Conservation (phyloP, 2,113 vertebrate species). For the Gopherus flavomarginatus region DNA sequence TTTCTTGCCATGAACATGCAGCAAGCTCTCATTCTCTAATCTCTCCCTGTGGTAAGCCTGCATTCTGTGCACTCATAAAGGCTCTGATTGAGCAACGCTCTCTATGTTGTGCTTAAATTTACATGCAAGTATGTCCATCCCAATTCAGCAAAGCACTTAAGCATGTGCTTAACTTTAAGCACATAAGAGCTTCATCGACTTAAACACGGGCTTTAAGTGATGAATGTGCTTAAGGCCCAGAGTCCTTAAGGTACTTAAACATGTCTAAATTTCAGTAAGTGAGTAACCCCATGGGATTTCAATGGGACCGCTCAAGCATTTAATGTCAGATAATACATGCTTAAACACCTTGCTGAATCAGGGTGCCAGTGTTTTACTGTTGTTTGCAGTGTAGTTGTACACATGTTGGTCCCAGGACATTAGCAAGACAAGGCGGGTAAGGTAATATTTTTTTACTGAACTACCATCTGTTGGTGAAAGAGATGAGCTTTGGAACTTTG, state of each 20-base stretch:
- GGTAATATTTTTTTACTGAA: neutral
- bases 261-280: neutral
- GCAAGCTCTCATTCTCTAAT: neutral
- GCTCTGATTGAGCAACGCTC: neutral
- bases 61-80: neutral
- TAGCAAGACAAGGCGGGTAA: neutral
- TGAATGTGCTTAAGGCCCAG: neutral
- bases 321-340: neutral
- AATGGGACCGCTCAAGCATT: neutral
- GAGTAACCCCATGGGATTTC: neutral
- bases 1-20: neutral
- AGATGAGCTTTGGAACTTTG: too few species aligned
- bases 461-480: neutral
- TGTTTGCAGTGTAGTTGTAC: neutral
- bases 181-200: neutral
- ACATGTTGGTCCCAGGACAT: neutral
- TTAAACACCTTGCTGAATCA: neutral
- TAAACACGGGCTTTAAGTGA: neutral
- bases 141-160: neutral
- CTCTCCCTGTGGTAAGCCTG: neutral
- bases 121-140: neutral
- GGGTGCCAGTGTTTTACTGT: neutral
- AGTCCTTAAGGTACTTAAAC: neutral
- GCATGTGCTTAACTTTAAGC: neutral
- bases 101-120: neutral